Conservation (phyloP, 2,888 invertebrate genomes). For the Entomobrya proxima region DNA sequence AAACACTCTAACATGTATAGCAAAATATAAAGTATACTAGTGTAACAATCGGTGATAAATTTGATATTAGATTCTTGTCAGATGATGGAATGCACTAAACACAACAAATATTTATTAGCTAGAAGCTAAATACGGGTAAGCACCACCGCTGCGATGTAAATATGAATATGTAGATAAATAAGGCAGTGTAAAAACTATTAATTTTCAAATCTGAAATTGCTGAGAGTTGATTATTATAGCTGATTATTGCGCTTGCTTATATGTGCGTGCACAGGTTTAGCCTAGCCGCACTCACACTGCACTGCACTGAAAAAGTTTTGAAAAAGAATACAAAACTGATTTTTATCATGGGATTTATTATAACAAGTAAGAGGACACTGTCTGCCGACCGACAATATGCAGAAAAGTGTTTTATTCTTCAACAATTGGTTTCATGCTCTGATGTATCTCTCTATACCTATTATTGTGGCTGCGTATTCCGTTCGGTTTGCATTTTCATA, state of each 20-base stretch:
- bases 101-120: background rate
- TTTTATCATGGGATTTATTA: background rate
- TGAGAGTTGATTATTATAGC: background rate
- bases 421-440: background rate
- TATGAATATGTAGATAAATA: background rate
- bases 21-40: background rate
- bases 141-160: too few relatives aligned
- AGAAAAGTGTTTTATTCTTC: conserved; percentile 9
- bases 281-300: background rate
- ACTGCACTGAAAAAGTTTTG: background rate
- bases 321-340: conserved; percentile 17
- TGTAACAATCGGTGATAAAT: background rate
- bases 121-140: background rate
- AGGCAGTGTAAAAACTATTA: conserved; percentile 2
- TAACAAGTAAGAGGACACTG: background rate
- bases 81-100: conserved; percentile 23
- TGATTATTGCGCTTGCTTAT: background rate
- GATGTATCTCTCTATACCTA: background rate
- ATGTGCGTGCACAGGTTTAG: background rate
- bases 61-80: conserved; percentile 44
- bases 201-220: conserved; percentile 42
- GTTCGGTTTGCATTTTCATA: background rate
- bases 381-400: background rate
- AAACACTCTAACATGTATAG: background rate
- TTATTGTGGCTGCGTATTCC: background rate